Conservation (phyloP, 1,140 invertebrate species). For the Fopius arisanus region DNA sequence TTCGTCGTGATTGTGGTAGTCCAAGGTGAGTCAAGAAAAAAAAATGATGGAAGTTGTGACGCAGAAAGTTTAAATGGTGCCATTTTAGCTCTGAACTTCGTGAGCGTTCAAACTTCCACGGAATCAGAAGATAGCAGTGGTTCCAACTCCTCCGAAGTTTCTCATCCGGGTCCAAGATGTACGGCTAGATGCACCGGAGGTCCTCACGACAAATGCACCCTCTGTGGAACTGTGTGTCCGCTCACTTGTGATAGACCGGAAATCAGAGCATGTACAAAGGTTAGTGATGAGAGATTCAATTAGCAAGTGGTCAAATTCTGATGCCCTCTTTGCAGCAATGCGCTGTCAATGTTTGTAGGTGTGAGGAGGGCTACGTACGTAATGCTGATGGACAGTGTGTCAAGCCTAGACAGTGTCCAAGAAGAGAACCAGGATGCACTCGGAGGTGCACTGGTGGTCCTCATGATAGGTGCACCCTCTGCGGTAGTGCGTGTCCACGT, state of each 20-base stretch:
- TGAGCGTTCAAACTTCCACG: no score
- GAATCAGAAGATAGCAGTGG: no score
- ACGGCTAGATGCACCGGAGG: slow-evolving; percentile 4
- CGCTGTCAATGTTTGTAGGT: not conserved
- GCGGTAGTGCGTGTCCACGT: not conserved
- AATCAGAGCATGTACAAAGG: not conserved
- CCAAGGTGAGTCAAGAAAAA: not conserved
- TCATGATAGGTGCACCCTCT: not conserved
- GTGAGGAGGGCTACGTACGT: not conserved
- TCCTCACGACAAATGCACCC: not conserved
- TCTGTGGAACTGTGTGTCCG: slow-evolving; percentile 8
- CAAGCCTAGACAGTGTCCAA: not conserved
- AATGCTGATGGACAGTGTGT: not conserved
- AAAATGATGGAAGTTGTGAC: no score
- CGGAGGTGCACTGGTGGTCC: not conserved
- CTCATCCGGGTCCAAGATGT: not conserved
- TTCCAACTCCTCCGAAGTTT: not conserved
- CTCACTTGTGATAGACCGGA: not conserved
- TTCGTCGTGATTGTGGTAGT: not conserved
- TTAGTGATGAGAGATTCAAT: not conserved
- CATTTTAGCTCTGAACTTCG: no score
- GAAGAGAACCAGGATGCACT: not conserved
- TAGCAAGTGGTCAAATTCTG: not conserved
- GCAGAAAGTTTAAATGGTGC: no score
- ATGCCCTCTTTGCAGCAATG: not conserved